phyloP scores from a whole-genome alignment of 2,797 vertebrate genomes.

The Notolabrus celidotus region DNA sequence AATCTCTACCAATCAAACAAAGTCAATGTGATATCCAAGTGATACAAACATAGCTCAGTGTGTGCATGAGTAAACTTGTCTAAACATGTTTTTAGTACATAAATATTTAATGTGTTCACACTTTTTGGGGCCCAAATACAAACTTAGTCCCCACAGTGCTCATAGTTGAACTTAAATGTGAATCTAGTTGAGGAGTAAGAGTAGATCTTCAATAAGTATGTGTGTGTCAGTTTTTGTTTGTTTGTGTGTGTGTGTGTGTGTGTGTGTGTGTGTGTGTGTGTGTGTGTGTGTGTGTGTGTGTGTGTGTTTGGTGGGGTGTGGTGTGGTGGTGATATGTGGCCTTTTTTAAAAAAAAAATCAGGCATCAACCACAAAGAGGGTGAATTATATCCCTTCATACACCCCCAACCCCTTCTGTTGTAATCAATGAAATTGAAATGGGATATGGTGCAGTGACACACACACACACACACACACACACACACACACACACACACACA shows the following conservation, averaged over 20 bases:
- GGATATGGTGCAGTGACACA: conserved; percentile 2
- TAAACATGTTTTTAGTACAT: too few relatives aligned
- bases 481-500: neutral
- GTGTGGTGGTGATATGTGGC: neutral
- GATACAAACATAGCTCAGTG: too few relatives aligned
- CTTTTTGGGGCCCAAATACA: too few relatives aligned
- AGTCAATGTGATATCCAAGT: too few relatives aligned
- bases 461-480: neutral
- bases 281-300: neutral
- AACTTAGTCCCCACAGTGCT: too few relatives aligned
- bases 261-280: neutral
- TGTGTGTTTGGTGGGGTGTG: neutral
- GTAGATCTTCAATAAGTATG: neutral
- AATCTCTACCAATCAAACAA: too few relatives aligned
- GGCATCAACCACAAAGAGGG: neutral
- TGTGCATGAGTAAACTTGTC: too few relatives aligned
- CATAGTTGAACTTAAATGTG: too few relatives aligned
- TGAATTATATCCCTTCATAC: neutral
- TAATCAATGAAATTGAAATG: conserved; percentile 11
- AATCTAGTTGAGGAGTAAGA: too few relatives aligned
- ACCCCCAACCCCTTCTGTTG: neutral
- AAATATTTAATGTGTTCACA: too few relatives aligned
- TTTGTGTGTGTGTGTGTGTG: conserved; percentile 17
- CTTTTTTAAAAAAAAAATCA: neutral
- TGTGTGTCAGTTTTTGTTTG: neutral